Evolutionary conservation across 2,113 vertebrate species (phyloP), one percentile per base, ranked within the genome.

Genomic region (Entosphenus tridentatus): DNA sequence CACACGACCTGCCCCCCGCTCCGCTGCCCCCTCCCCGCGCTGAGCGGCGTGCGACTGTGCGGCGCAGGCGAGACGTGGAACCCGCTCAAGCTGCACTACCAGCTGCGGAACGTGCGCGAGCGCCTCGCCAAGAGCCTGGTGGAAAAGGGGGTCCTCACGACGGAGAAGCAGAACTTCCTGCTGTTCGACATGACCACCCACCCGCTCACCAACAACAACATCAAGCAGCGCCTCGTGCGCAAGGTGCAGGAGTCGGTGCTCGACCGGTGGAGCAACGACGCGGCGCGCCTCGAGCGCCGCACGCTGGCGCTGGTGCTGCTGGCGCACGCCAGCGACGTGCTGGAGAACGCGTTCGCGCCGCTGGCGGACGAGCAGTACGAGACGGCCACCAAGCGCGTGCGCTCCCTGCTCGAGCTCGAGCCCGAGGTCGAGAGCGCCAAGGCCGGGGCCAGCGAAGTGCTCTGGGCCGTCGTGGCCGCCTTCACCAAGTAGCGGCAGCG

Each of bases 151-250:
- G 87, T 96, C 70, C 76, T 96, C 74, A 95, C 90, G 3, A 96
- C 88, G 4, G 88, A 96, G 79, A 96, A 96, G 79, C 90, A 96
- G 80, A 96, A 89, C 85, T 96, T 96, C 78, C 82, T 96, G 69
- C 84, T 95, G 10, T 96, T 96, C 76, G 89, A 93, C 80, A 96
- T 96, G 91, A 96, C 86, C 14, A 96, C 88, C 0, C 90, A 96
- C 73, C 90, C 91, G 12, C 86, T 96, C 72, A 95, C 87, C 80
- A 93, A 95, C 80, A 87, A 83, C 81, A 87, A 83, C 76, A 89
- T 95, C 76, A 96, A 96, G 72, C 90, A 91, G 73, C 86, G 87
- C 39, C 87, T 96, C 77, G 88, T 96, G 78, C 88, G 85, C 80
- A 91, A 86, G 77, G 87, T 92, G 11, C 91, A 95, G 71, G 90